phyloP scores from a whole-genome alignment of 2,888 invertebrate species.

The Octonoba sinensis region DNA sequence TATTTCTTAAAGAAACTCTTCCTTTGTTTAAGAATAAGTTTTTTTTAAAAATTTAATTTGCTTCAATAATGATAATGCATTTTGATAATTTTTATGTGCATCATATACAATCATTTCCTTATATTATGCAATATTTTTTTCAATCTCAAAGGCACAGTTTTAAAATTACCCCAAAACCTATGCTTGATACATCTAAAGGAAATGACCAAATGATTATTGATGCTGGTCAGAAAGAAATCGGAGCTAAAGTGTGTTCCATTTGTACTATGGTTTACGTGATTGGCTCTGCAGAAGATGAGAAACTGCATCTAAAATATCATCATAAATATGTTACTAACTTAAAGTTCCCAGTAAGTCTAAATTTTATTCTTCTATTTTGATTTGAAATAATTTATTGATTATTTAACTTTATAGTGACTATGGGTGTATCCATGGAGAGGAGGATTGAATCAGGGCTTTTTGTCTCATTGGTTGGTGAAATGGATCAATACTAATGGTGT shows the following conservation, averaged over 20 bases:
- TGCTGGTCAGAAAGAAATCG: conserved; percentile 86
- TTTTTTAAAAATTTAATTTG: no score
- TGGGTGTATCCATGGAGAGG: no score
- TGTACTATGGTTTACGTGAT: conserved; percentile 82
- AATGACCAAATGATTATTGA: conserved; percentile 74
- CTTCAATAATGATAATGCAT: no score
- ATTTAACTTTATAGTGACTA: no score
- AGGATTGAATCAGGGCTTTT: no score
- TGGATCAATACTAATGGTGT: no score
- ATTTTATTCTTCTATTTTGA: not conserved
- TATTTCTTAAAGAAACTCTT: no score
- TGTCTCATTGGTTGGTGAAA: no score
- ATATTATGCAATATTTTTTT: not conserved
- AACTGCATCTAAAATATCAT: conserved; percentile 81
- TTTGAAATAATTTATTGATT: no score
- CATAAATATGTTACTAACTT: conserved; percentile 71
- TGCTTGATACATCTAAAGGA: conserved; percentile 17
- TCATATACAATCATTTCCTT: not conserved
- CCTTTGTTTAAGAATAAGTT: no score
- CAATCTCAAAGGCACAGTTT: not conserved
- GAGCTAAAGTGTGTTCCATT: conserved; percentile 80
- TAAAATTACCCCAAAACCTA: not conserved
- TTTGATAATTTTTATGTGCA: not conserved
- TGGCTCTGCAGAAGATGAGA: conserved; percentile 85
- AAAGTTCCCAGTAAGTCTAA: conserved; percentile 66